These are phyloP conservation scores for Cyprinodon brontotheroides DNA, from an alignment of 2,113 vertebrate species.

Conservation along the genomic window DNA sequence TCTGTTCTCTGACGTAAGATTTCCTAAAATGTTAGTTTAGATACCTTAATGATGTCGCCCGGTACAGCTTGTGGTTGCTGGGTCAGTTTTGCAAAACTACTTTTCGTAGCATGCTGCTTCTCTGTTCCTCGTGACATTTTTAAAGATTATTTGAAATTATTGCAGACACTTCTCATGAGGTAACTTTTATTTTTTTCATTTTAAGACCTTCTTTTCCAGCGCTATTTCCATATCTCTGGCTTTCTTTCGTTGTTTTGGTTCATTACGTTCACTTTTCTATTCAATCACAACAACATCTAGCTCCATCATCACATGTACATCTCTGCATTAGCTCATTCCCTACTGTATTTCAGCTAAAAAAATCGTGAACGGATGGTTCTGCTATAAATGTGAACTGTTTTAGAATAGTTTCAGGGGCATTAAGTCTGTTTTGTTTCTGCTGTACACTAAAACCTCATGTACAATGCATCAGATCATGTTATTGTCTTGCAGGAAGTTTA, in stretches of 20 bases:
- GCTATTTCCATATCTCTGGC: neutral
- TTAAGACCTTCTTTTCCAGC: neutral
- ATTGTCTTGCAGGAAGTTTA: slow-evolving; percentile 89
- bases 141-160: neutral
- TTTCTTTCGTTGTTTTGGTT: neutral
- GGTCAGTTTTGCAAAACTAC: slow-evolving; percentile 49
- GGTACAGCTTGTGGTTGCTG: slow-evolving; percentile 24
- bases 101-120: slow-evolving; percentile 27
- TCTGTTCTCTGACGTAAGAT: neutral
- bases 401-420: neutral
- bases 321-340: neutral
- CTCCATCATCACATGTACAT: neutral
- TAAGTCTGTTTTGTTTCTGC: neutral
- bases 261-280: neutral
- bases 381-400: neutral
- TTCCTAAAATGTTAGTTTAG: too few species aligned
- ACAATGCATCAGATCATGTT: slow-evolving; percentile 24
- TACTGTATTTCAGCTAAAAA: neutral
- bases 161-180: neutral
- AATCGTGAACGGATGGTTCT: neutral
- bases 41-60: neutral
- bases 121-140: slow-evolving; percentile 11
- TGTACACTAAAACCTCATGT: neutral
- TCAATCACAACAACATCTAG: neutral
- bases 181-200: neutral